These are phyloP conservation scores for Zaprionus gabonicus DNA, from an alignment of 1,140 invertebrate genomes.

Conservation along the genomic window DNA sequence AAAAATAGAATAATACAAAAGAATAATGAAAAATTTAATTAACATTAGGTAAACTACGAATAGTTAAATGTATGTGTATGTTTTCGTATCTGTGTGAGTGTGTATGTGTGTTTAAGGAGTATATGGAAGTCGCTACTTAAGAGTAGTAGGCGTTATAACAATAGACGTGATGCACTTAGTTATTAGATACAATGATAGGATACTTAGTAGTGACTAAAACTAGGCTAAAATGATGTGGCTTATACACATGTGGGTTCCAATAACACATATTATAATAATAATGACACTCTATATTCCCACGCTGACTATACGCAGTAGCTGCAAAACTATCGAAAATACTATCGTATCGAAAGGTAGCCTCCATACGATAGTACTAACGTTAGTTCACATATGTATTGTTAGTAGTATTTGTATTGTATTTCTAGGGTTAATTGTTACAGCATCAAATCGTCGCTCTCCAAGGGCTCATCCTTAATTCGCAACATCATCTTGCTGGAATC, in stretches of 20 bases:
- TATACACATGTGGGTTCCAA: conserved; percentile 22
- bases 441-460: conserved; percentile 62
- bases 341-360: not conserved
- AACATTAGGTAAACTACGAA: conserved; percentile 31
- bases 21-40: conserved; percentile 14
- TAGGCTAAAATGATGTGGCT: conserved; percentile 39
- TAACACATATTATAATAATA: conserved; percentile 19
- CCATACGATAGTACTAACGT: not conserved
- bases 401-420: conserved; percentile 24
- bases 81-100: not conserved
- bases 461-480: conserved; percentile 63
- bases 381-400: not conserved
- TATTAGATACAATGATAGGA: conserved; percentile 23
- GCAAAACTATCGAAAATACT: not conserved
- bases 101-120: not conserved
- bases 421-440: conserved; percentile 39
- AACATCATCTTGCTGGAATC: conserved; percentile 32
- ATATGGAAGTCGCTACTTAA: conserved; percentile 17
- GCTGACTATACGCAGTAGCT: conserved; percentile 22
- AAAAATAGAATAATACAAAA: conserved; percentile 15
- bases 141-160: conserved; percentile 17
- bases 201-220: conserved; percentile 28
- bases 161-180: conserved; percentile 29
- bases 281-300: conserved; percentile 25
- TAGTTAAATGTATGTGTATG: not conserved